Percentiles rank a stretch among this genome's conserved stretches.
These are phyloP conservation scores for Naso thynnoides DNA, from an alignment of 2,797 vertebrate genomes.

Conservation along the genomic window DNA sequence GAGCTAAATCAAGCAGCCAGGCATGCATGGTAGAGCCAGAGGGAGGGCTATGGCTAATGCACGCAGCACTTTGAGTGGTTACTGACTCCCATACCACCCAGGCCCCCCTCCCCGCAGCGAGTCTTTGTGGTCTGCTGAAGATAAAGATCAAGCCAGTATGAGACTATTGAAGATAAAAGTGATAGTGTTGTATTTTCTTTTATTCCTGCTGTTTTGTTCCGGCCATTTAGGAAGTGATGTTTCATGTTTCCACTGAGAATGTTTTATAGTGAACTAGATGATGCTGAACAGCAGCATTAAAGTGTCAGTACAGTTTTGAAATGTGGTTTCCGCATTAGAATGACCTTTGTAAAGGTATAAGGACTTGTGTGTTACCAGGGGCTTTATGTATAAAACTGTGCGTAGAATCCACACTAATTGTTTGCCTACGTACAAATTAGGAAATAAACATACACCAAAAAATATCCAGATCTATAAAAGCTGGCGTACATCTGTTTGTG, in stretches of 20 bases:
- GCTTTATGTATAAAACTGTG: too few relatives aligned
- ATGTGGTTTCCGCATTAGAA: slow-evolving; percentile 17
- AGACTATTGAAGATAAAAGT: slow-evolving; percentile 32
- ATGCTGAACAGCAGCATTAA: slow-evolving; percentile 10
- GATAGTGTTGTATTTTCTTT: slow-evolving; percentile 3
- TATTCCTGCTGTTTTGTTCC: slow-evolving; percentile 19
- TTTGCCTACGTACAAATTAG: too few relatives aligned
- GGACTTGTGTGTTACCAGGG: slow-evolving; percentile 5
- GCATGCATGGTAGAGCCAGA: slow-evolving; percentile 43
- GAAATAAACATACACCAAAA: too few relatives aligned
- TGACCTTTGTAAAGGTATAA: slow-evolving; percentile 1
- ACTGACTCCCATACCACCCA: neutral
- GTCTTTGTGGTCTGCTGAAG: slow-evolving; percentile 25
- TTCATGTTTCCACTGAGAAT: slow-evolving; percentile 36
- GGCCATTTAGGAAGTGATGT: slow-evolving; percentile 22
- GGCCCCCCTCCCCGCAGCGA: neutral
- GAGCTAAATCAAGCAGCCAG: slow-evolving; percentile 64
- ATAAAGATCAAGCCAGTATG: slow-evolving; percentile 45
- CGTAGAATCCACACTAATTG: too few relatives aligned
- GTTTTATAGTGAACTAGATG: slow-evolving; percentile 2
- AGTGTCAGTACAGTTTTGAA: slow-evolving; percentile 9
- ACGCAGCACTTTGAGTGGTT: slow-evolving; percentile 35
- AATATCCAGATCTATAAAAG: too few relatives aligned
- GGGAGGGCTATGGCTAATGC: slow-evolving; percentile 37
- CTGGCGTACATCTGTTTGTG: neutral